phyloP scores from a whole-genome alignment of 2,797 vertebrate species.

The Bufotes viridis region DNA sequence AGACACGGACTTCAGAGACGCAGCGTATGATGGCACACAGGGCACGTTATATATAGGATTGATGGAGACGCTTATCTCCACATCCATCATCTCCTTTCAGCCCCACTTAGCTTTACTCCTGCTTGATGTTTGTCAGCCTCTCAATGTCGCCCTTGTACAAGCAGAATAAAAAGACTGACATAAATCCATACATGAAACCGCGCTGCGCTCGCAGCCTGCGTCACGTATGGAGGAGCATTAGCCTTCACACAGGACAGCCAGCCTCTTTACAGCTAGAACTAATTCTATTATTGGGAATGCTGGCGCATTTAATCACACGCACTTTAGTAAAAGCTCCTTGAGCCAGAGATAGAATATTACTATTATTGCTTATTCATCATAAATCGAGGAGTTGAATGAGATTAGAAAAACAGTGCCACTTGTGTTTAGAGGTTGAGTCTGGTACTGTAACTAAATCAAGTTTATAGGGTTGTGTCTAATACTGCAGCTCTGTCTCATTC shows the following conservation, averaged over 20 bases:
- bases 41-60: background rate
- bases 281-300: no score
- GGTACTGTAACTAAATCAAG: no score
- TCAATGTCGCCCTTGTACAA: background rate
- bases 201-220: background rate
- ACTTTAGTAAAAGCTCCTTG: no score
- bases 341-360: no score
- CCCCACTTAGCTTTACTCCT: background rate
- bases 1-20: background rate
- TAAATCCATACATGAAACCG: slow-evolving; percentile 3
- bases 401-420: no score
- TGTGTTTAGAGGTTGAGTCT: no score
- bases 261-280: background rate
- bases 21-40: background rate
- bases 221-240: background rate
- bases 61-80: background rate
- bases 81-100: slow-evolving; percentile 19
- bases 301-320: no score
- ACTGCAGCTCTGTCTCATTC: no score
- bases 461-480: no score
- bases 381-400: no score
- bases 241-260: background rate
- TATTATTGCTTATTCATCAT: no score
- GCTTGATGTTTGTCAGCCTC: background rate
- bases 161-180: background rate